These are phyloP conservation scores for Muscina levida DNA, from an alignment of 2,888 invertebrate genomes.

Conservation along the genomic window DNA sequence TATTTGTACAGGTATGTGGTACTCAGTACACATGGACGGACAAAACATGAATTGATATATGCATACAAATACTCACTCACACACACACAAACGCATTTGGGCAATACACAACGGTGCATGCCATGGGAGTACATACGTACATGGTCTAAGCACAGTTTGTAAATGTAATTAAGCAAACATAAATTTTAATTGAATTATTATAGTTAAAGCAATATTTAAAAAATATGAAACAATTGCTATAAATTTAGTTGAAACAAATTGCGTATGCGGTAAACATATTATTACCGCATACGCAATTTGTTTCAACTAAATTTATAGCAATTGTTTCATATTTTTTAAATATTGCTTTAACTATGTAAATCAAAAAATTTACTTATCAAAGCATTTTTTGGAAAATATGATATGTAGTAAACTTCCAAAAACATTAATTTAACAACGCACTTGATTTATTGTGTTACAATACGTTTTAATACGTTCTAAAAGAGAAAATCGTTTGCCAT, in stretches of 20 bases:
- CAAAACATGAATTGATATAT: no score
- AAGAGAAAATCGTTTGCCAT: no score
- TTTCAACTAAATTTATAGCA: slow-evolving; percentile 54
- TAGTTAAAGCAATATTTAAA: slow-evolving; percentile 37
- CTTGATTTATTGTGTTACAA: no score
- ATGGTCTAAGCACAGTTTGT: not conserved
- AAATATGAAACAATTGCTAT: slow-evolving; percentile 22
- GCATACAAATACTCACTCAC: no score
- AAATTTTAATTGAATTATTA: slow-evolving; percentile 68
- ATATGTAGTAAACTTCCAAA: no score
- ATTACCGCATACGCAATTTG: slow-evolving; percentile 60
- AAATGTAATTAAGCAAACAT: slow-evolving; percentile 66
- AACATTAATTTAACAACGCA: no score
- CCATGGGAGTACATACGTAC: not conserved
- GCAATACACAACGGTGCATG: not conserved
- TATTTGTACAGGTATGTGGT: slow-evolving; percentile 9
- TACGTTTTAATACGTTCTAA: no score
- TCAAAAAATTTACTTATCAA: slow-evolving; percentile 68
- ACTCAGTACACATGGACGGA: not conserved
- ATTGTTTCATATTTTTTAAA: slow-evolving; percentile 2
- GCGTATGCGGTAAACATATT: slow-evolving; percentile 62
- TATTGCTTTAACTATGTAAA: slow-evolving; percentile 62
- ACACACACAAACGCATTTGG: not conserved
- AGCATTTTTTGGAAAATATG: no score
- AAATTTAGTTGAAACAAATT: slow-evolving; percentile 58